These are phyloP conservation scores for Aptenodytes forsteri DNA, from an alignment of 2,113 vertebrate genomes.

Conservation along the genomic window DNA sequence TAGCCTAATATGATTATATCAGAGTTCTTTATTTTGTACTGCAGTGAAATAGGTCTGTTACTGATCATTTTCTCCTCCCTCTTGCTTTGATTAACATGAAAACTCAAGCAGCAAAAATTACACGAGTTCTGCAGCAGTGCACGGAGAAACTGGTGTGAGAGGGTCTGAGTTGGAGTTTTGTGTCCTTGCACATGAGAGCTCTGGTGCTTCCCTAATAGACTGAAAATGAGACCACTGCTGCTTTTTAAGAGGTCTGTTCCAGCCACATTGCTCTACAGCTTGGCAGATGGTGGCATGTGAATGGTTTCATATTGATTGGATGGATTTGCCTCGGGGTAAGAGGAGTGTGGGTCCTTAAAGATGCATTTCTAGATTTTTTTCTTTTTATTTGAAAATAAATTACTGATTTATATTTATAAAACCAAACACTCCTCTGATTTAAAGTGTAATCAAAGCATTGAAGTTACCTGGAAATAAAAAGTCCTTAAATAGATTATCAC, in stretches of 20 bases:
- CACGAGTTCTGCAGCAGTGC: background rate
- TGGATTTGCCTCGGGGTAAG: constrained; percentile 80
- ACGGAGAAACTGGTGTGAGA: background rate
- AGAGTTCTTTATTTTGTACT: constrained; percentile 55
- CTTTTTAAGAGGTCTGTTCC: constrained; percentile 76
- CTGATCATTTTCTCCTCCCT: constrained; percentile 33
- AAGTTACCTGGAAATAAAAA: constrained; percentile 68
- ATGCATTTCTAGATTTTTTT: constrained; percentile 12
- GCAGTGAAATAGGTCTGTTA: constrained; percentile 45
- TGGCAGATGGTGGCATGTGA: constrained; percentile 91
- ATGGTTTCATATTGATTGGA: constrained; percentile 92
- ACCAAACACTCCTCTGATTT: background rate
- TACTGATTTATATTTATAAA: background rate
- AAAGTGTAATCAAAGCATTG: constrained; percentile 44
- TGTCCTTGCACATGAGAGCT: constrained; percentile 71
- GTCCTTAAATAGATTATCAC: constrained; percentile 71
- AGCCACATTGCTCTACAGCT: constrained; percentile 83
- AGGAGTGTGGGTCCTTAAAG: constrained; percentile 74
- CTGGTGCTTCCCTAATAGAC: constrained; percentile 74
- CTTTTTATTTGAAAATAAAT: background rate
- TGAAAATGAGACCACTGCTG: constrained; percentile 78
- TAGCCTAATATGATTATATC: too few species aligned
- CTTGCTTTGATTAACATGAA: constrained; percentile 38
- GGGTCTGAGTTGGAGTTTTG: constrained; percentile 59
- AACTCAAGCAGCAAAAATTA: constrained; percentile 19